Evolutionary conservation across 2,797 vertebrate genomes (phyloP), one percentile per base, ranked within the genome.

Genomic region (Danionella dracula): DNA sequence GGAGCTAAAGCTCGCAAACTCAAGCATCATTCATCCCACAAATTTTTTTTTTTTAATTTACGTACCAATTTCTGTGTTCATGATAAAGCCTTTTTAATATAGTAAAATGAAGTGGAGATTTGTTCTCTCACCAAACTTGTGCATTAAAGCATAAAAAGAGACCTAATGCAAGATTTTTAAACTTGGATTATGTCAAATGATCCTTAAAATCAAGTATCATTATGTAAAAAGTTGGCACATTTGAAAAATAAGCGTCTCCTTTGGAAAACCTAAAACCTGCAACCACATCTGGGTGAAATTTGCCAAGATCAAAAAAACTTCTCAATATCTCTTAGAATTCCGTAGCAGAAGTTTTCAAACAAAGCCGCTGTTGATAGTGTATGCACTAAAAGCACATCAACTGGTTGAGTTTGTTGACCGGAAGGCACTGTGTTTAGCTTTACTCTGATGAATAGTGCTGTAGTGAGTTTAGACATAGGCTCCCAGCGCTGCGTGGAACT

Each of bases 401-500:
- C 23, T 27, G 68, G 74, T 71, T 20, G 68, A 85, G 82, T 69
- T 77, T 64, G 68, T 74, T 51, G 38, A 69, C 44, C 65, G 84
- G 90, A 94, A 94, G 93, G 92, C 92, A 94, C 91, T 37, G 40
- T 84, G 79, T 84, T 83, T 81, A 84, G 73, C 73, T 77, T 67
- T 70, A 73, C 87, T 87, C 81, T 85, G 76, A 70, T 68, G 78
- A 59, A 81, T 66, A 59, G 59, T 79, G 73, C 11, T 55, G 83
- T 82, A 55, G 49, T 19, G 38, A 57, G 68, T 57, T 97, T 89
- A 99, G 66, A 99, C 96, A 0, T 99, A 99, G 55, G 97, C 97
- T 61, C 95, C 95, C 74, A 99, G 74, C 0, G 97, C 96, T 5
- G 97, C 95, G 0, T 99, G 97, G 32, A 99, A 99, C 83, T 99